Conservation (phyloP, 2,797 vertebrate genomes). For the Schizopygopsis malacanthus region DNA sequence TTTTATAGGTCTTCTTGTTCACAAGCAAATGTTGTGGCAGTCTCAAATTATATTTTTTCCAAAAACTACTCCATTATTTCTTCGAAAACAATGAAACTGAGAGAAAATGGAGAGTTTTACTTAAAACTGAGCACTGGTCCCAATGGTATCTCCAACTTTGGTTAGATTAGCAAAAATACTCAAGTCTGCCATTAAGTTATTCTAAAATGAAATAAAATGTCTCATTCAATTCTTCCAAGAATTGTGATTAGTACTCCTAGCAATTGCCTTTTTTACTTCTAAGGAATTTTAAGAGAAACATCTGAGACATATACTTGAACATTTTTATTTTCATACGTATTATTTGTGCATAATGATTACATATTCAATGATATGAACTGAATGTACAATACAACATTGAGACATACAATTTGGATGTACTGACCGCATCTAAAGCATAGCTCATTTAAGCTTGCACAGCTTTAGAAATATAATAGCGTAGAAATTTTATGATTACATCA, state of each 20-base stretch:
- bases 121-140: background rate
- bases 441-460: background rate
- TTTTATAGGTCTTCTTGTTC: slow-evolving; percentile 18
- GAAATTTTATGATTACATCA: background rate
- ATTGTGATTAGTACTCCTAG: background rate
- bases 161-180: background rate
- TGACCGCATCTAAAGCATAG: background rate
- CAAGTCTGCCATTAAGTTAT: background rate
- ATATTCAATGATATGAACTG: background rate
- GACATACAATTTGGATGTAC: background rate
- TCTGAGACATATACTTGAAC: background rate
- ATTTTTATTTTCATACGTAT: background rate
- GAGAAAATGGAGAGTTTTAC: background rate
- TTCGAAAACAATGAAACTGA: background rate
- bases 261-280: background rate
- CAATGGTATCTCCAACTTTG: background rate
- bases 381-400: background rate
- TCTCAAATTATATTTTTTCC: background rate
- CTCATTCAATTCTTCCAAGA: background rate
- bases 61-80: background rate
- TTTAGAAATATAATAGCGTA: background rate
- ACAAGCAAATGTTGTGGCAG: slow-evolving; percentile 7
- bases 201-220: background rate
- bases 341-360: background rate
- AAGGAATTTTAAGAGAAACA: background rate